Conservation (phyloP, 2,888 invertebrate species). For the Anthophora plumipes region DNA sequence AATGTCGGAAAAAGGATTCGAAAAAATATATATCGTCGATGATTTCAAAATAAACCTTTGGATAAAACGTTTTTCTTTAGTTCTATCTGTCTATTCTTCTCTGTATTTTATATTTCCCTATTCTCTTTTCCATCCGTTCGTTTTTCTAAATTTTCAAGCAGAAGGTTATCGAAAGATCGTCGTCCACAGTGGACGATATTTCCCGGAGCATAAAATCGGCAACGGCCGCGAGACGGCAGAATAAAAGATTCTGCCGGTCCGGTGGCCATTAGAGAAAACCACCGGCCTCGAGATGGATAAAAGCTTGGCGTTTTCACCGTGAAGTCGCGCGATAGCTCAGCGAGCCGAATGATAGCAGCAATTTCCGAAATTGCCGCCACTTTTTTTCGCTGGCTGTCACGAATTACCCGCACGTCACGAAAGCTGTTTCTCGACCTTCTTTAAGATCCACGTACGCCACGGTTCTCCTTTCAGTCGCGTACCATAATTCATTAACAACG, state of each 20-base stretch:
- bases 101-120: neutral
- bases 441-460: constrained; percentile 25
- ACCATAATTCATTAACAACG: neutral
- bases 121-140: neutral
- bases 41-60: no score
- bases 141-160: neutral
- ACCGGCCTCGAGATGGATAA: neutral
- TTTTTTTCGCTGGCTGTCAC: constrained; percentile 51
- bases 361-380: constrained; percentile 68
- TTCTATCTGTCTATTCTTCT: no score
- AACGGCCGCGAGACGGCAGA: neutral
- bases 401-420: constrained; percentile 50
- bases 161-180: neutral
- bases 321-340: constrained; percentile 67
- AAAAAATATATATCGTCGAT: no score
- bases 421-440: constrained; percentile 26
- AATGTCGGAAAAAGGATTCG: no score
- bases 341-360: constrained; percentile 77
- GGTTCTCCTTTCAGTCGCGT: constrained; percentile 28
- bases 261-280: constrained; percentile 19
- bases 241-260: constrained; percentile 21
- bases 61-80: no score
- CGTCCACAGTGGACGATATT: neutral
- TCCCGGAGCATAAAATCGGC: constrained; percentile 18
- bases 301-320: constrained; percentile 27